A percentile compares a stretch with the other conserved stretches of the same genome.
Conservation (phyloP, 1,140 invertebrate genomes). For the Scaptodrosophila lebanonensis region DNA sequence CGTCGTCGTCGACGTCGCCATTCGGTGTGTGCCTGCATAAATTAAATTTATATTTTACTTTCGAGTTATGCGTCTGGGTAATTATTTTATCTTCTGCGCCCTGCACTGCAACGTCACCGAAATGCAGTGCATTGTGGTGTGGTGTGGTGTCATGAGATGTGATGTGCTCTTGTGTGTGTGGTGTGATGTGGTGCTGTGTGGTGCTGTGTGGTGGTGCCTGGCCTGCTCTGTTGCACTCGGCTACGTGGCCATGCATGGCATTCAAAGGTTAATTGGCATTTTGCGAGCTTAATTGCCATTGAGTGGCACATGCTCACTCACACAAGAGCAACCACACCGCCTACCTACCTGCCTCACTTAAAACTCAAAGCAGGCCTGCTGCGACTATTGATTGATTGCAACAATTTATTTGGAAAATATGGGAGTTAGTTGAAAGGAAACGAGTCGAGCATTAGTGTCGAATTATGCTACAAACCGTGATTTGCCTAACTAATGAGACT, state of each 20-base stretch:
- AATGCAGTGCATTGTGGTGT: too few relatives aligned
- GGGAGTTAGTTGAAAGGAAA: too few relatives aligned
- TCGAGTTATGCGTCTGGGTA: constrained; percentile 73
- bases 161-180: too few relatives aligned
- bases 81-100: constrained; percentile 64
- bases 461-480: too few relatives aligned
- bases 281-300: constrained; percentile 67
- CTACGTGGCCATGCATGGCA: constrained; percentile 69
- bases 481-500: too few relatives aligned
- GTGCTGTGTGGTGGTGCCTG: too few relatives aligned
- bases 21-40: constrained; percentile 63
- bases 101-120: constrained; percentile 33
- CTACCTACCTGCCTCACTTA: not conserved
- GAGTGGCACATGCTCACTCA: constrained; percentile 50
- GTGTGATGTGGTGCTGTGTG: too few relatives aligned
- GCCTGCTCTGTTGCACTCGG: too few relatives aligned
- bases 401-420: too few relatives aligned
- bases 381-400: constrained; percentile 57
- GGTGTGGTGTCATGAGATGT: too few relatives aligned
- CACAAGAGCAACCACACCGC: not conserved
- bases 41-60: constrained; percentile 72
- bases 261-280: constrained; percentile 74
- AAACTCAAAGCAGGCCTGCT: constrained; percentile 12
- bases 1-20: constrained; percentile 15
- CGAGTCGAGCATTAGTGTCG: too few relatives aligned